Conservation (phyloP, 2,113 vertebrate genomes). For the Myotis davidii region DNA sequence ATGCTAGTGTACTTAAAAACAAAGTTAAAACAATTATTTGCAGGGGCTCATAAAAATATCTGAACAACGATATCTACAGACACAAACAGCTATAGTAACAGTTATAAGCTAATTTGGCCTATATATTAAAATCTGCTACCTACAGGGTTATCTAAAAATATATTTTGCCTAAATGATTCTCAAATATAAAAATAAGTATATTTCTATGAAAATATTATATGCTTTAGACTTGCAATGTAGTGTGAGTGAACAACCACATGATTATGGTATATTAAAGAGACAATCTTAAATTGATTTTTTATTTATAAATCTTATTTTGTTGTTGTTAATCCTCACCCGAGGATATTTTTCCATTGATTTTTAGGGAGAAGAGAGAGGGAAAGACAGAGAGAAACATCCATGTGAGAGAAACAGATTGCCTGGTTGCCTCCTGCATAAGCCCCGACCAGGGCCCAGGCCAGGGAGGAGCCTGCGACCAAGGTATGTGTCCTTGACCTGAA, state of each 20-base stretch:
- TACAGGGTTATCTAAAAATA: not conserved
- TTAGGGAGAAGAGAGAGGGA: too few relatives aligned
- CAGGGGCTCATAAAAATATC: conserved; percentile 32
- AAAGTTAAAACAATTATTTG: conserved; percentile 34
- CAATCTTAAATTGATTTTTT: conserved; percentile 12
- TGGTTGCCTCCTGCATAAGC: too few relatives aligned
- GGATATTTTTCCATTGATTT: too few relatives aligned
- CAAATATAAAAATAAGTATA: not conserved
- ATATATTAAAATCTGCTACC: not conserved
- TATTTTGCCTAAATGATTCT: not conserved
- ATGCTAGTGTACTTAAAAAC: not conserved
- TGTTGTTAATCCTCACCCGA: too few relatives aligned
- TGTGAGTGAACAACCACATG: not conserved
- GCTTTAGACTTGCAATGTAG: not conserved
- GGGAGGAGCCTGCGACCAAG: too few relatives aligned
- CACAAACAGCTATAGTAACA: not conserved
- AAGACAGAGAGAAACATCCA: too few relatives aligned
- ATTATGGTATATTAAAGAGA: not conserved
- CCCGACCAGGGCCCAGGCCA: too few relatives aligned
- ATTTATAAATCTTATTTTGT: conserved; percentile 6
- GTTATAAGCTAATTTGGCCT: conserved; percentile 11
- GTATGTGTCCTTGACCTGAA: too few relatives aligned
- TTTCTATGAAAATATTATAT: not conserved
- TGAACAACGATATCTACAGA: not conserved
- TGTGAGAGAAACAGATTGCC: too few relatives aligned